Conservation (phyloP, 2,113 vertebrate species). For the Paraplagusia blochii region DNA sequence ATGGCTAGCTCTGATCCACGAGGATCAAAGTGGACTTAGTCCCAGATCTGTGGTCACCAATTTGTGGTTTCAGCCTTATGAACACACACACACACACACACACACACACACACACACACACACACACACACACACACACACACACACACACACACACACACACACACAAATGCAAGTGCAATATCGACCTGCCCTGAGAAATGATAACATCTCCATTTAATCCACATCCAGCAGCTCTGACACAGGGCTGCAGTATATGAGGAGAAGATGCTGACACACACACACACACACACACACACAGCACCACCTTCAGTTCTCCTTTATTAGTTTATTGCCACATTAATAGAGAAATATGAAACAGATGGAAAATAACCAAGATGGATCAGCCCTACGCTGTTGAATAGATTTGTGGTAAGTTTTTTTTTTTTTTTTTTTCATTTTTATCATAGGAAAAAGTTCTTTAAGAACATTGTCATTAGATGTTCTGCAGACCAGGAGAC, state of each 20-base stretch:
- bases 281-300: not conserved
- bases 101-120: not conserved
- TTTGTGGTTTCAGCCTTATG: constrained; percentile 50
- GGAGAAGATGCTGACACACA: constrained; percentile 20
- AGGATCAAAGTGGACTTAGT: constrained; percentile 16
- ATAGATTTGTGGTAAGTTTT: no score
- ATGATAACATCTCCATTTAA: constrained; percentile 65
- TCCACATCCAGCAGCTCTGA: constrained; percentile 47
- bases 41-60: constrained; percentile 29
- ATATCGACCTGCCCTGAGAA: constrained; percentile 52
- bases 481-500: no score
- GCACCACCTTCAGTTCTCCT: constrained; percentile 1
- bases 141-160: not conserved
- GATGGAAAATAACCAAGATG: no score
- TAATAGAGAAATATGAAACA: no score
- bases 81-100: not conserved
- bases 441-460: no score
- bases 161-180: constrained; percentile 41
- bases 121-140: not conserved
- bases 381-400: no score
- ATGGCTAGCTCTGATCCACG: constrained; percentile 13
- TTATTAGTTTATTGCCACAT: not conserved
- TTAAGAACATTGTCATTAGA: no score
- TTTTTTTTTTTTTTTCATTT: no score
- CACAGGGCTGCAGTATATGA: constrained; percentile 21